phyloP scores from a whole-genome alignment of 2,888 invertebrate species.

The Spatulosminthurus flaviceps region DNA sequence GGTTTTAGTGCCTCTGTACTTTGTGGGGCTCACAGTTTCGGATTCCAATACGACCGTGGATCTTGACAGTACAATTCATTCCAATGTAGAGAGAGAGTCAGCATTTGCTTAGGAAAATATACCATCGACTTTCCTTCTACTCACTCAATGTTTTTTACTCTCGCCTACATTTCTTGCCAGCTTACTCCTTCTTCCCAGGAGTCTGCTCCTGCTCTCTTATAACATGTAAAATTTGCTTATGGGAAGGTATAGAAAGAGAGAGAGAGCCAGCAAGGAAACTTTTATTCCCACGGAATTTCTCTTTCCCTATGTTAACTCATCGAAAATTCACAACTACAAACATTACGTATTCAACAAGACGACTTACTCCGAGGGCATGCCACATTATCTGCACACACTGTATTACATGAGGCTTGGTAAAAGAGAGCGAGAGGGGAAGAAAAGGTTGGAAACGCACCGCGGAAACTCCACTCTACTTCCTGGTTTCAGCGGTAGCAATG shows the following conservation, averaged over 20 bases:
- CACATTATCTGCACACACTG: slow-evolving; percentile 18
- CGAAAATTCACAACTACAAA: background rate
- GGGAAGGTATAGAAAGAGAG: background rate
- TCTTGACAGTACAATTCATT: no score
- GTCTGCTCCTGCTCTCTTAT: no score
- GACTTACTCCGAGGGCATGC: background rate
- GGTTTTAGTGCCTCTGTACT: no score
- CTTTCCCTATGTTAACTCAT: slow-evolving; percentile 10
- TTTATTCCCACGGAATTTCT: background rate
- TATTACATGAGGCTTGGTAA: slow-evolving; percentile 6
- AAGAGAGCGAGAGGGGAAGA: background rate
- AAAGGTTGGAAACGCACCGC: slow-evolving; percentile 14
- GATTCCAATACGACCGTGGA: no score
- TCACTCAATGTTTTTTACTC: no score
- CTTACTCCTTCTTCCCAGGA: no score
- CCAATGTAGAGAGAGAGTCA: no score
- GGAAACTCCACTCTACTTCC: slow-evolving; percentile 3
- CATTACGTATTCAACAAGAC: background rate
- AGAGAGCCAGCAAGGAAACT: background rate
- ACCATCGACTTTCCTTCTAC: no score
- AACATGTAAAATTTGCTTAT: no score
- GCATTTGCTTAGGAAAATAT: no score
- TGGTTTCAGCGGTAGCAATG: background rate
- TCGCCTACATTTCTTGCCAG: no score
- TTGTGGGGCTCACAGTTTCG: no score